Percentiles rank a stretch among this genome's conserved stretches.
phyloP scores from a whole-genome alignment of 2,113 vertebrate genomes.

The Opisthocomus hoazin region DNA sequence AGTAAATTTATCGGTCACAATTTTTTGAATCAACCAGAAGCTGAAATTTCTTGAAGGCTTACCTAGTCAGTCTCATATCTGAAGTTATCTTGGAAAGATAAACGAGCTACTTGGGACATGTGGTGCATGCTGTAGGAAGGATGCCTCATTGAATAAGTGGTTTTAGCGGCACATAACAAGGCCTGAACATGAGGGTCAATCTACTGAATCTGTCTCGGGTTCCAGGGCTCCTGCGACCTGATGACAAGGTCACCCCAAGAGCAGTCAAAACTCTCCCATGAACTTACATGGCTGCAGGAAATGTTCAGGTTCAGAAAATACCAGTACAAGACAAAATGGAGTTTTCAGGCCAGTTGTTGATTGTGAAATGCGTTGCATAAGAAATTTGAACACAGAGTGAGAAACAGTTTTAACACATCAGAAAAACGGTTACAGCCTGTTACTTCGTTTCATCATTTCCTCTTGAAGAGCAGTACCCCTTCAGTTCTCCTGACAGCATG shows the following conservation, averaged over 20 bases:
- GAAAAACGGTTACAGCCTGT: neutral
- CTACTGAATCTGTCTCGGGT: neutral
- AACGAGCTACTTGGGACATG: neutral
- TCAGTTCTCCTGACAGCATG: neutral
- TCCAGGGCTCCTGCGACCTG: neutral
- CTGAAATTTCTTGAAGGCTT: neutral
- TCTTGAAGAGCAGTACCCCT: neutral
- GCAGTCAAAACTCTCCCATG: neutral
- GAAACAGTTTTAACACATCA: neutral
- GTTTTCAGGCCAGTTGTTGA: neutral
- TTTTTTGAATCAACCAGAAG: neutral
- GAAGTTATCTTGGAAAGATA: neutral
- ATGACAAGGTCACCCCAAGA: neutral
- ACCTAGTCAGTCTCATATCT: neutral
- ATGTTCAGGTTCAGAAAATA: neutral
- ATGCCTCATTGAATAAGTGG: neutral
- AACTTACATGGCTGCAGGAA: neutral
- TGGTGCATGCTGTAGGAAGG: too few species aligned
- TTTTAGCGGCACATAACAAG: neutral
- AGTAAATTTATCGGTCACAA: neutral
- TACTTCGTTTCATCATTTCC: neutral
- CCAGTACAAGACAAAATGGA: neutral
- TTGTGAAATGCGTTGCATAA: neutral
- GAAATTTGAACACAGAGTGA: neutral
- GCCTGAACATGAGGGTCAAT: neutral